Evolutionary conservation across 2,797 vertebrate genomes (phyloP).

Genomic region (Chelidonichthys spinosus): DNA sequence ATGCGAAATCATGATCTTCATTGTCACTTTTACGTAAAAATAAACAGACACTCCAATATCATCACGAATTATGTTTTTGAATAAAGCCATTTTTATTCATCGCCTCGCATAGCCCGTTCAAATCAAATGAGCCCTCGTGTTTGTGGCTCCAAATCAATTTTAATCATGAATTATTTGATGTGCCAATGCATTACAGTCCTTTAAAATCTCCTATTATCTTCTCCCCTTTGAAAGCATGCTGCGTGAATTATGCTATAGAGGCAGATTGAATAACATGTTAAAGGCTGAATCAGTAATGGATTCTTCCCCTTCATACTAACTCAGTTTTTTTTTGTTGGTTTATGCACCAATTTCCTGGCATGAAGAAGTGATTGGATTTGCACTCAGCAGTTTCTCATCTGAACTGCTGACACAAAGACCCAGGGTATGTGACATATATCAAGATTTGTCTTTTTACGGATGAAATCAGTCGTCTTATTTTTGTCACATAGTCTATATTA

Average conservation of each 20-base stretch:
- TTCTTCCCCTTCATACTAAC: constrained; percentile 10
- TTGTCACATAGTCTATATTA: constrained; percentile 22
- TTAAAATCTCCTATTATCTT: constrained; percentile 38
- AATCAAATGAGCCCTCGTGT: constrained; percentile 29
- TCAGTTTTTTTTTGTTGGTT: constrained; percentile 17
- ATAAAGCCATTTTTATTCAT: constrained; percentile 34
- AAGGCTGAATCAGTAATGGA: constrained; percentile 43
- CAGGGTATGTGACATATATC: constrained; percentile 34
- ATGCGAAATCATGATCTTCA: constrained; percentile 19
- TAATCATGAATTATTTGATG: constrained; percentile 49
- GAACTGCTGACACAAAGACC: constrained; percentile 57
- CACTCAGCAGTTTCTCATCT: constrained; percentile 60
- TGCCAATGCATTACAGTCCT: constrained; percentile 21
- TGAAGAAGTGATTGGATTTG: constrained; percentile 56
- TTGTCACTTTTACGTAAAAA: constrained; percentile 16
- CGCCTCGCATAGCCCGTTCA: constrained; percentile 24
- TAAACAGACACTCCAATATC: constrained; percentile 25
- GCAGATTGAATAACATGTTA: constrained; percentile 47
- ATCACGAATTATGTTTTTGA: constrained; percentile 18
- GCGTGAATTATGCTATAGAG: constrained; percentile 17
- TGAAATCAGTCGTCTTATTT: constrained; percentile 20
- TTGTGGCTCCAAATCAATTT: constrained; percentile 39
- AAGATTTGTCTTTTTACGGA: constrained; percentile 50
- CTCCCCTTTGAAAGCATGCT: constrained; percentile 28
- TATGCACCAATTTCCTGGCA: constrained; percentile 52